phyloP scores from a whole-genome alignment of 2,113 vertebrate genomes.

The Alces alces region DNA sequence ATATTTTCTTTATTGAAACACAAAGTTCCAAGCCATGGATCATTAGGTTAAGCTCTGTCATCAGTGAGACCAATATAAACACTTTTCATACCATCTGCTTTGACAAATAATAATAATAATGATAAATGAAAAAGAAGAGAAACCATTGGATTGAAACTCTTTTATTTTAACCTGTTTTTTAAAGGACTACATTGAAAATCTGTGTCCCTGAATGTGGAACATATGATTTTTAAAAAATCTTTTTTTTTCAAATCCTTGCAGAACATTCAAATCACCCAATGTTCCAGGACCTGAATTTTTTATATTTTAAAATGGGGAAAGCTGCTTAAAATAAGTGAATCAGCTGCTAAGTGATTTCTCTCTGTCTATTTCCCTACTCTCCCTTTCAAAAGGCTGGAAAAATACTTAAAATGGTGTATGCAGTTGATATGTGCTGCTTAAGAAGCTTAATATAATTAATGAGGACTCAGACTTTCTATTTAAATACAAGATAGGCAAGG shows the following conservation, averaged over 20 bases:
- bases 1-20: constrained; percentile 76
- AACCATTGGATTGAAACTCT: constrained; percentile 53
- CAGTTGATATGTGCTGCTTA: constrained; percentile 69
- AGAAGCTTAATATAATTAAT: constrained; percentile 65
- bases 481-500: constrained; percentile 67
- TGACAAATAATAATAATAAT: constrained; percentile 50
- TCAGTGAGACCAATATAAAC: constrained; percentile 77
- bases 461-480: constrained; percentile 66
- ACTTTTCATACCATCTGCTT: constrained; percentile 78
- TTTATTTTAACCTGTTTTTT: constrained; percentile 61
- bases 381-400: constrained; percentile 50
- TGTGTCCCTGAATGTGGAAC: constrained; percentile 51
- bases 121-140: constrained; percentile 54
- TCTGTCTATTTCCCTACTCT: constrained; percentile 58
- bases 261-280: constrained; percentile 60
- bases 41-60: constrained; percentile 78
- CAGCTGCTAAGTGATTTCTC: constrained; percentile 70
- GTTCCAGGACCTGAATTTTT: constrained; percentile 62
- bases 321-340: constrained; percentile 72
- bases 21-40: constrained; percentile 78
- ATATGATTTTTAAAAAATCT: constrained; percentile 24
- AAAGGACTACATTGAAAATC: constrained; percentile 64
- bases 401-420: constrained; percentile 57
- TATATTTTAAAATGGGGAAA: constrained; percentile 73
- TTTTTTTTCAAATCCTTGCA: constrained; percentile 55